Evolutionary conservation across 2,113 vertebrate species (phyloP), one percentile per base, ranked within the genome.

Genomic region (Galbula dea): DNA sequence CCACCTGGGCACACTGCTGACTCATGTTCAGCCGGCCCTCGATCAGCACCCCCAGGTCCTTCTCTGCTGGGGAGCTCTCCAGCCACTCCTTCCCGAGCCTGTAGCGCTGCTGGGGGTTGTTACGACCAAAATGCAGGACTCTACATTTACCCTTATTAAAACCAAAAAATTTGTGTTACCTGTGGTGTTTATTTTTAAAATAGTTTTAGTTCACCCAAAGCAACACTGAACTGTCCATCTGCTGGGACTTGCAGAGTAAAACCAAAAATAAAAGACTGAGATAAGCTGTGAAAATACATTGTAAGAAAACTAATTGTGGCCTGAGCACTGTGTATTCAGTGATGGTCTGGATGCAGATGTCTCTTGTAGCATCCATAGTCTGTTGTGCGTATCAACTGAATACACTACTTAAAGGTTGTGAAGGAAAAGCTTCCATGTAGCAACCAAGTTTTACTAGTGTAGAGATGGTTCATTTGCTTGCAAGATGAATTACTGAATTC

Each of bases 201-300:
- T 57, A 52, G 91, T n/a, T 22, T 46, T 81, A 95, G 71, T 11
- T 92, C 46, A 49, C 52, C 32, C n/a, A 43, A 3, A 37, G 24
- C 89, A 94, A 49, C 48, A 45, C 9, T 95, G 57, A 89, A 51
- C 15, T 95, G 71, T 84, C 9, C 11, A 15, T 57, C 79, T 80
- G 30, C 90, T 86, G 94, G 86, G 46, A 2, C n/a, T 79, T 84
- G 90, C 0, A 9, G 1, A 27, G 46, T 95, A 84, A 87, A 52
- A 69, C 76, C 94, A 67, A 9, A 66, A 78, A 54, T 95, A n/a
- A 71, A 39, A 7, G 9, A 72, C 23, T 84, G 19, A 73, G 24
- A 90, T 96, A 95, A 96, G 91, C 67, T 92, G 20, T 86, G 61
- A 77, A 68, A 80, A 75, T 65, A 62, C 69, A 74, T 37, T 24